Conservation (phyloP, 2,113 vertebrate genomes). For the Dolichallabes microphthalmus region DNA sequence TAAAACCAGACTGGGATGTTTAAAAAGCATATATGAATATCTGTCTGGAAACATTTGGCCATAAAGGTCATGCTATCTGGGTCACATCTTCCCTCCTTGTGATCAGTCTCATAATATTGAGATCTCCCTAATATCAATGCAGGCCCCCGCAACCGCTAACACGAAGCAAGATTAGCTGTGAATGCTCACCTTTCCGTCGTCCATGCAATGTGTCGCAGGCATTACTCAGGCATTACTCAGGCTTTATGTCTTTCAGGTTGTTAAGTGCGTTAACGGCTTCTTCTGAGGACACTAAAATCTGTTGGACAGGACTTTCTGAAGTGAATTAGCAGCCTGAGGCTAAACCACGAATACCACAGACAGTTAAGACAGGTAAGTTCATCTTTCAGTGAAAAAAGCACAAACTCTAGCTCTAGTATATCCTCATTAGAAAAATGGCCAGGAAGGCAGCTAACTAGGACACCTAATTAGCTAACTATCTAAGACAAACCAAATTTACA, state of each 20-base stretch:
- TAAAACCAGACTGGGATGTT: not conserved
- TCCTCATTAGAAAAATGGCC: not conserved
- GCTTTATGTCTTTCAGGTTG: not conserved
- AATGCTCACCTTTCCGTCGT: not conserved
- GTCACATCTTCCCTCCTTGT: not conserved
- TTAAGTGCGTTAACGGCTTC: not conserved
- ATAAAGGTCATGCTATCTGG: not conserved
- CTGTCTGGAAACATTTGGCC: not conserved
- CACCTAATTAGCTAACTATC: too few relatives aligned
- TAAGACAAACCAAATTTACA: too few relatives aligned
- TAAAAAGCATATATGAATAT: not conserved
- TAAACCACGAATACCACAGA: not conserved
- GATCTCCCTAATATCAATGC: not conserved
- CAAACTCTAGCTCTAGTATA: not conserved
- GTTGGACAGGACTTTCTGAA: not conserved
- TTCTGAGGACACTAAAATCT: not conserved
- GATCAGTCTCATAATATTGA: not conserved
- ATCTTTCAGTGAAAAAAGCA: not conserved
- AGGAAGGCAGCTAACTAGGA: too few relatives aligned
- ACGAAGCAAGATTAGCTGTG: not conserved
- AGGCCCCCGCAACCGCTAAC: not conserved
- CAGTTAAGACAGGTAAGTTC: not conserved
- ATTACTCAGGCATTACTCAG: not conserved
- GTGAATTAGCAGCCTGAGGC: not conserved
- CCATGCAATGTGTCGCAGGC: not conserved